Percentiles rank a stretch among this genome's conserved stretches.
These are phyloP conservation scores for Drosophila prolongata DNA, from an alignment of 2,888 invertebrate genomes.

Conservation along the genomic window DNA sequence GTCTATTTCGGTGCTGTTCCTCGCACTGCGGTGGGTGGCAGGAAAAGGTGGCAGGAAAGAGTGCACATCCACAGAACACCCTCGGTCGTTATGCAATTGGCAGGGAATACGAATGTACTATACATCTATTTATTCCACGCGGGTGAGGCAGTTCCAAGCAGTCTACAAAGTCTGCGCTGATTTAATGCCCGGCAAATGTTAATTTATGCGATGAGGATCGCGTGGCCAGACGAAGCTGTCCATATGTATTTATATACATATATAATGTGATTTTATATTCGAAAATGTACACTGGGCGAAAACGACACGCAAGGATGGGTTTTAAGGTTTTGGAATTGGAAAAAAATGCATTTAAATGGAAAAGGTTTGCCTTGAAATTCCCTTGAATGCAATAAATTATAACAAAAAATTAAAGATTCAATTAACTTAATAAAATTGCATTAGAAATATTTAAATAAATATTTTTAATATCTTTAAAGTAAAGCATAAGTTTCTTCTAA, in stretches of 20 bases:
- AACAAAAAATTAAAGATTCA: too few species aligned
- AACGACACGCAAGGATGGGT: background rate
- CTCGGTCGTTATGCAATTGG: conserved; percentile 37
- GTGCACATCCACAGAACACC: conserved; percentile 16
- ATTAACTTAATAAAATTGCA: too few species aligned
- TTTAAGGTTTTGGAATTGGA: too few species aligned
- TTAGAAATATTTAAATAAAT: background rate
- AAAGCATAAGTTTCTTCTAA: background rate
- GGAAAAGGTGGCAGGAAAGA: conserved; percentile 8
- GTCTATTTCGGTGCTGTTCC: conserved; percentile 22
- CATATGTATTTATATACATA: conserved; percentile 9
- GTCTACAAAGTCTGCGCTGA: conserved; percentile 61
- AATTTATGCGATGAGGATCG: conserved; percentile 73
- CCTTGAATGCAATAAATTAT: too few species aligned
- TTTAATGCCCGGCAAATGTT: conserved; percentile 70
- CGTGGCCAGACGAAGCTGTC: conserved; percentile 58
- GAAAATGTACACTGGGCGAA: conserved; percentile 21
- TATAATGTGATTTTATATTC: conserved; percentile 25
- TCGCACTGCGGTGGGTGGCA: conserved; percentile 11
- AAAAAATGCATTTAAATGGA: too few species aligned
- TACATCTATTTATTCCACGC: background rate
- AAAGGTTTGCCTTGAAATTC: too few species aligned
- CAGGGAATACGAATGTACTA: conserved; percentile 22
- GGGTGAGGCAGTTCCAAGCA: conserved; percentile 32
- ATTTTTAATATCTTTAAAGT: background rate